Percentiles rank a stretch among this genome's conserved stretches.
phyloP scores from a whole-genome alignment of 2,113 vertebrate genomes.

The Bothrops jararaca region DNA sequence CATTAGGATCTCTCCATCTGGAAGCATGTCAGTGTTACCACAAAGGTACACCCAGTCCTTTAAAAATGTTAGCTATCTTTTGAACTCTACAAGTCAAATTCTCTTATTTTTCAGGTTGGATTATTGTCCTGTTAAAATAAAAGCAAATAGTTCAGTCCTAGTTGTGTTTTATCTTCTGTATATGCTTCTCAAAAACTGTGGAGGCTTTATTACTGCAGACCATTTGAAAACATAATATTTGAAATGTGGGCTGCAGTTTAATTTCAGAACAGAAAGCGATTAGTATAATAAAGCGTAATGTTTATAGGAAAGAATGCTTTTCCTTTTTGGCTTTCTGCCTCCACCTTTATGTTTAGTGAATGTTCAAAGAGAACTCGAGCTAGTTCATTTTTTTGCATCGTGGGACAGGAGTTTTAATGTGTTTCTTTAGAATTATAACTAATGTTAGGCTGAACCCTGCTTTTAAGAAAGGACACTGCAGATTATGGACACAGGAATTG shows the following conservation, averaged over 20 bases:
- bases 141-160: slow-evolving; percentile 13
- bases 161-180: slow-evolving; percentile 16
- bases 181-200: slow-evolving; percentile 12
- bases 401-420: slow-evolving; percentile 44
- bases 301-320: slow-evolving; percentile 52
- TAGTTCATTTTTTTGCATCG: slow-evolving; percentile 44
- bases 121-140: slow-evolving; percentile 42
- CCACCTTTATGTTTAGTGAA: slow-evolving; percentile 34
- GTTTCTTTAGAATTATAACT: slow-evolving; percentile 37
- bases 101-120: slow-evolving; percentile 15
- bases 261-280: slow-evolving; percentile 29
- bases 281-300: slow-evolving; percentile 48
- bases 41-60: slow-evolving; percentile 36
- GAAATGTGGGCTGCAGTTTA: slow-evolving; percentile 36
- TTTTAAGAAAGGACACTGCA: slow-evolving; percentile 26
- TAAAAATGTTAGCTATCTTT: slow-evolving; percentile 1
- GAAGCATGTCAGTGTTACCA: not conserved
- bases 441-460: slow-evolving; percentile 41
- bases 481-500: not conserved
- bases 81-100: slow-evolving; percentile 17
- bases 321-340: slow-evolving; percentile 40
- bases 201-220: slow-evolving; percentile 36
- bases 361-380: slow-evolving; percentile 45
- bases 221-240: slow-evolving; percentile 47
- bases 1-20: not conserved